Evolutionary conservation across 2,888 invertebrate genomes (phyloP), one percentile per base, ranked within the genome.

Genomic region (Metopia argyrocephala): DNA sequence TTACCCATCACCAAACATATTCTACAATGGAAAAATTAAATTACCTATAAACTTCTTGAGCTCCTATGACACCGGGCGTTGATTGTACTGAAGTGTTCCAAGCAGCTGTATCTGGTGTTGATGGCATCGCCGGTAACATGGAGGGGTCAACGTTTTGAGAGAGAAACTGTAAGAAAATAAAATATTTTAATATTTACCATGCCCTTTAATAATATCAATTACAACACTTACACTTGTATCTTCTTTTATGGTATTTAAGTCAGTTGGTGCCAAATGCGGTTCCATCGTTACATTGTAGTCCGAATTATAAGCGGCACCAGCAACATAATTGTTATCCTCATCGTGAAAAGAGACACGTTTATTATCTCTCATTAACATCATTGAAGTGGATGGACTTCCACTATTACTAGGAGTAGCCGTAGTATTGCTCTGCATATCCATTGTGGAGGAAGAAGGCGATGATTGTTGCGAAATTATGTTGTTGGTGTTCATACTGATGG

Each of bases 21-120:
- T n/a, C n/a, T n/a, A n/a, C n/a, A n/a, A n/a, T n/a, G n/a, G n/a
- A 48, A 28, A 20, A n/a, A 23, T 2, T 15, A 25, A 56, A 89
- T 88, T 88, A 95, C 95, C 94, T 94, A 92, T 99, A 99, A 70
- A 99, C 96, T 92, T 99, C 99, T 92, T 99, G 98, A 78, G 98
- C 96, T 84, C 99, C 99, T 89, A 99, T 98, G 71, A 99, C 98
- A 84, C 97, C 97, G 25, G 98, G 98, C 78, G 98, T 98, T 86
- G 94, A 95, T 84, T 92, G 91, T 71, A 89, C 87, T 18, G 86
- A 84, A 57, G 88, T 89, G 79, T 91, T 91, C 91, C 91, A 91
- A 50, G 89, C 87, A 62, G 90, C 90, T 56, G 91, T 85, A 84
- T 91, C 90, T 5, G 96, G 95, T 57, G 95, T 94, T 84, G 93